Conservation (phyloP, 2,113 vertebrate species). For the Neomonachus schauinslandi region DNA sequence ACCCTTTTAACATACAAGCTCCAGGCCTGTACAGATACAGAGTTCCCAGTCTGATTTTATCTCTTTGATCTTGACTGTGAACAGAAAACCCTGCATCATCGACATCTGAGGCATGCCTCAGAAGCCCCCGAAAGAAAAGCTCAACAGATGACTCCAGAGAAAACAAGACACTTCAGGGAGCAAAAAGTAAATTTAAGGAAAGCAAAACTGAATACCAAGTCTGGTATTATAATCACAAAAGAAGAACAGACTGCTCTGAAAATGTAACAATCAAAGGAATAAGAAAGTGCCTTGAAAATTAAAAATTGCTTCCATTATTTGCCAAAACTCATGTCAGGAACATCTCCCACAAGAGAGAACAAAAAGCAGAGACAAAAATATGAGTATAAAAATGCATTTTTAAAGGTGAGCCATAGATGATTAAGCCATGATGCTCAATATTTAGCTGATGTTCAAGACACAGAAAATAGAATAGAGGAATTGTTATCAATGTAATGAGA, state of each 20-base stretch:
- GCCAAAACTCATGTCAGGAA: not conserved
- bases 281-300: not conserved
- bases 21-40: not conserved
- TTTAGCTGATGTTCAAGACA: not conserved
- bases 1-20: not conserved
- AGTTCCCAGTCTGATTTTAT: not conserved
- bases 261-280: not conserved
- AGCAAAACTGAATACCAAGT: not conserved
- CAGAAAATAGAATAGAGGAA: not conserved
- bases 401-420: not conserved
- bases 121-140: not conserved
- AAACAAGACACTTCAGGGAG: not conserved
- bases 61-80: not conserved
- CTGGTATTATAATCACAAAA: not conserved
- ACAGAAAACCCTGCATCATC: not conserved
- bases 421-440: not conserved
- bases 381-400: not conserved
- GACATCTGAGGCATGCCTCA: not conserved
- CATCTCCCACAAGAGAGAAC: not conserved
- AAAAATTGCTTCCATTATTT: not conserved
- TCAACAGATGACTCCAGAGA: not conserved
- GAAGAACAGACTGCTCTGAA: not conserved
- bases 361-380: not conserved
- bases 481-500: accelerated
- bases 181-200: not conserved